Percentiles rank a stretch among this genome's conserved stretches.
Conservation (phyloP, 2,888 invertebrate species). For the Coelopa pilipes region DNA sequence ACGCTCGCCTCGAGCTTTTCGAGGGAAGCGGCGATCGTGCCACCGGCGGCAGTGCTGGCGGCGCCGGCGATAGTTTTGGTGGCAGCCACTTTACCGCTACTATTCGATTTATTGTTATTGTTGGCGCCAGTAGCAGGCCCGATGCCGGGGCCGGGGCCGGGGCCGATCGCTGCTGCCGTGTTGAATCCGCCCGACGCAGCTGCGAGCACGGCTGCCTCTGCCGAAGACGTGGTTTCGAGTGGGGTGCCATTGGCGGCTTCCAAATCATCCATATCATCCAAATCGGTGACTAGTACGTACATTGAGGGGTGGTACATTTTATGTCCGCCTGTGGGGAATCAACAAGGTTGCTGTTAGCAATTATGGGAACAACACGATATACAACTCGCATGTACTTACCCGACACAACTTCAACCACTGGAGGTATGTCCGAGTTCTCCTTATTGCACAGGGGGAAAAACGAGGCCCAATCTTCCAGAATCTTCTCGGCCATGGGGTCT, state of each 20-base stretch:
- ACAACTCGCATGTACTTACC: slow-evolving; percentile 52
- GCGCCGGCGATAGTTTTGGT: slow-evolving; percentile 24
- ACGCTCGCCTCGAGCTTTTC: slow-evolving; percentile 45
- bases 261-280: slow-evolving; percentile 74
- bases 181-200: slow-evolving; percentile 33
- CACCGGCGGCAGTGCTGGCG: slow-evolving; percentile 43
- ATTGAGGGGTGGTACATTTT: slow-evolving; percentile 96
- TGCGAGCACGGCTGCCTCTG: slow-evolving; percentile 44
- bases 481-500: slow-evolving; percentile 78
- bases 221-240: slow-evolving; percentile 47
- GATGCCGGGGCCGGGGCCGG: slow-evolving; percentile 13
- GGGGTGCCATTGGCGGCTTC: slow-evolving; percentile 22
- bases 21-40: slow-evolving; percentile 34
- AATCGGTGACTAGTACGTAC: slow-evolving; percentile 90
- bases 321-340: slow-evolving; percentile 77
- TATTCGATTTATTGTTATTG: slow-evolving; percentile 8
- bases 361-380: neutral
- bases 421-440: slow-evolving; percentile 68
- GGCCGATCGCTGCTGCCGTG: slow-evolving; percentile 33
- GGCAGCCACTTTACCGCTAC: slow-evolving; percentile 15
- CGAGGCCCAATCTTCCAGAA: slow-evolving; percentile 93
- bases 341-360: neutral
- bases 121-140: slow-evolving; percentile 39
- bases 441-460: slow-evolving; percentile 88
- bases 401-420: slow-evolving; percentile 70